Percentiles rank a stretch among this genome's conserved stretches.
These are phyloP conservation scores for Masticophis lateralis DNA, from an alignment of 2,797 vertebrate genomes.

Conservation along the genomic window DNA sequence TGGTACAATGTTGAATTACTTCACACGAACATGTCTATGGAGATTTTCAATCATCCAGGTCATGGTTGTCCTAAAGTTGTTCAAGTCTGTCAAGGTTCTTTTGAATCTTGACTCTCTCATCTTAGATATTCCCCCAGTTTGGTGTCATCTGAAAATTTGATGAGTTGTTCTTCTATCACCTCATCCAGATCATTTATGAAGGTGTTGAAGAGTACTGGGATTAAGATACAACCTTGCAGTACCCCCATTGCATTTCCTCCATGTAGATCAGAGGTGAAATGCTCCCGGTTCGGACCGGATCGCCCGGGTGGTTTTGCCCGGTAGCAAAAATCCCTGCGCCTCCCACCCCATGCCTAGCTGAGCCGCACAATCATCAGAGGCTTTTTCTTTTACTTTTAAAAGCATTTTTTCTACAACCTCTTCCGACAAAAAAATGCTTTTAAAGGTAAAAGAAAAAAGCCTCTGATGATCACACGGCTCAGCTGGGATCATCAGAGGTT, in stretches of 20 bases:
- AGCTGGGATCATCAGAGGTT: too few relatives aligned
- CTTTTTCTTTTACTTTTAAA: too few relatives aligned
- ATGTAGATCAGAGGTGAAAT: not conserved
- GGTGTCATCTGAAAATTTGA: not conserved
- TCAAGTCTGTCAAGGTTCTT: not conserved
- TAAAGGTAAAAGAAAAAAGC: too few relatives aligned
- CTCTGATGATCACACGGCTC: too few relatives aligned
- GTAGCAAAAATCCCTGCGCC: too few relatives aligned
- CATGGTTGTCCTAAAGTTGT: not conserved
- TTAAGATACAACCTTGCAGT: not conserved
- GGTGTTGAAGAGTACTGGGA: not conserved
- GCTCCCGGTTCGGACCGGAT: too few relatives aligned
- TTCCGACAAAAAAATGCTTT: too few relatives aligned
- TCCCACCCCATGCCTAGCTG: too few relatives aligned
- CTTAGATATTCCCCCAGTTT: not conserved
- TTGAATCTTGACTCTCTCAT: not conserved
- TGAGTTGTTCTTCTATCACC: not conserved
- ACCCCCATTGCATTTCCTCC: not conserved
- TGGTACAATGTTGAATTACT: constrained; percentile 40
- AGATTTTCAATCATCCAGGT: not conserved
- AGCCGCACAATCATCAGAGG: too few relatives aligned
- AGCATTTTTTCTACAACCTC: too few relatives aligned
- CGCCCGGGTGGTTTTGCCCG: too few relatives aligned
- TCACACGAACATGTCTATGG: constrained; percentile 13
- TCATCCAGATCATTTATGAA: not conserved